Base-by-base conservation (phyloP, 2,888 invertebrate genomes). In the Drosophila neonasuta region DNA sequence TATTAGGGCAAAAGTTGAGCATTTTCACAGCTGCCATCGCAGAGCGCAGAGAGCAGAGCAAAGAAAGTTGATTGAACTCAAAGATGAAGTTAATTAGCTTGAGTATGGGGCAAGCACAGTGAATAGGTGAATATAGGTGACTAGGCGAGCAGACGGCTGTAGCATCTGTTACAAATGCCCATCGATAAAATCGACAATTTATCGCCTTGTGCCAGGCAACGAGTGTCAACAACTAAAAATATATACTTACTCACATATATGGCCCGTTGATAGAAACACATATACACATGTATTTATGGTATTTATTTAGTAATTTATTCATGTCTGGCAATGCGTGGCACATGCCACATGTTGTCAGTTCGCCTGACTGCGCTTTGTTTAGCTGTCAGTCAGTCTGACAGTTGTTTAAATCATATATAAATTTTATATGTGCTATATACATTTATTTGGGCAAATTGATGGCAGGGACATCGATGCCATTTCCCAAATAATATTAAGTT, bases 301-400 rank as follows among this genome's bases (percentile, higher is more conserved):
- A 79, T 84, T 81, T 81, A 81, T 81, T 81, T 74, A 71, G 81
- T 79, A 80, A 81, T 84, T 77, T 79, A 84, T 81, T 77, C 79
- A 74, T 72, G 72, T 73, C 71, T 74, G 58, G 44, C 69, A 66
- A 52, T 51, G 46, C 55, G 56, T 64, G 73, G 68, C 74, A 77
- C 24, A 45, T 41, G 62, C 45, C 45, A 55, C 56, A 56, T 62
- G 62, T 56, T 49, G 8, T 34, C 55, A 32, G 55, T 42, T 67
- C 44, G 62, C 46, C 58, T 54, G 72, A 49, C 64, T 66, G 58
- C 61, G 51, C 64, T 71, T 66, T 63, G 64, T 68, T 68, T 69
- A 44, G 56, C 79, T 73, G 81, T 79, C 84, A 80, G 48, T 79
- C 81, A 70, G 13, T 45, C 42, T 79, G 84, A 71, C 81, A 81